Percentiles rank a stretch among this genome's conserved stretches.
Evolutionary conservation across 2,797 vertebrate species (phyloP).

Genomic region (Alfaro cultratus): DNA sequence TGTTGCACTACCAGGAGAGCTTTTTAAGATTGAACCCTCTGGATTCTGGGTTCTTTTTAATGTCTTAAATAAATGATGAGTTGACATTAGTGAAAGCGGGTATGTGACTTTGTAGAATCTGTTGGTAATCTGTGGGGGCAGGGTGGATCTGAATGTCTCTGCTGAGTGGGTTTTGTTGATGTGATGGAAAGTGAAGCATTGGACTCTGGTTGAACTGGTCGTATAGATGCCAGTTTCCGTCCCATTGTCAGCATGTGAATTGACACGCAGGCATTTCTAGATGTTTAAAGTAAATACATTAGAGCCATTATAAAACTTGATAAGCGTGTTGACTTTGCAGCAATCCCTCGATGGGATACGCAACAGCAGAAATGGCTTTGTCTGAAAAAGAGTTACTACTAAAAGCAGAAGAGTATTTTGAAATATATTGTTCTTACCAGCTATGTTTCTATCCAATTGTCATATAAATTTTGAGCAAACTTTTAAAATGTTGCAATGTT

Average conservation of each 20-base stretch:
- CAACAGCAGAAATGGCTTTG: neutral
- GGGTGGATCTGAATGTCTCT: slow-evolving; percentile 19
- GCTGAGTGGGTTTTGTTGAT: slow-evolving; percentile 30
- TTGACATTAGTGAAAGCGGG: slow-evolving; percentile 11
- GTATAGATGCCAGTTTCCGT: slow-evolving; percentile 18
- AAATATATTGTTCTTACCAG: neutral
- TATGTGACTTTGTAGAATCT: slow-evolving; percentile 4
- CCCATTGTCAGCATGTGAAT: neutral
- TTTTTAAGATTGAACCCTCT: neutral
- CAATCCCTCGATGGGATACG: neutral
- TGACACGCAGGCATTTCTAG: slow-evolving; percentile 6
- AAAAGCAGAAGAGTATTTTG: neutral
- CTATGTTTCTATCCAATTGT: neutral
- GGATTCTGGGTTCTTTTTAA: slow-evolving; percentile 40
- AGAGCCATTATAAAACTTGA: neutral
- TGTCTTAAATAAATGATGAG: slow-evolving; percentile 60
- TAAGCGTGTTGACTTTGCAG: neutral
- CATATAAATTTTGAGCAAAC: neutral
- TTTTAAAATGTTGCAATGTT: neutral
- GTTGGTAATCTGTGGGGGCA: neutral
- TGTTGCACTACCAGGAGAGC: neutral
- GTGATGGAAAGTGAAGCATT: slow-evolving; percentile 48
- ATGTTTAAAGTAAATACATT: slow-evolving; percentile 3
- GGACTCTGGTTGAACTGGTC: slow-evolving; percentile 51
- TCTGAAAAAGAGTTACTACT: neutral